Evolutionary conservation across 1,140 invertebrate genomes (phyloP), one percentile per base, ranked within the genome.

Genomic region (Acromyrmex charruanus): DNA sequence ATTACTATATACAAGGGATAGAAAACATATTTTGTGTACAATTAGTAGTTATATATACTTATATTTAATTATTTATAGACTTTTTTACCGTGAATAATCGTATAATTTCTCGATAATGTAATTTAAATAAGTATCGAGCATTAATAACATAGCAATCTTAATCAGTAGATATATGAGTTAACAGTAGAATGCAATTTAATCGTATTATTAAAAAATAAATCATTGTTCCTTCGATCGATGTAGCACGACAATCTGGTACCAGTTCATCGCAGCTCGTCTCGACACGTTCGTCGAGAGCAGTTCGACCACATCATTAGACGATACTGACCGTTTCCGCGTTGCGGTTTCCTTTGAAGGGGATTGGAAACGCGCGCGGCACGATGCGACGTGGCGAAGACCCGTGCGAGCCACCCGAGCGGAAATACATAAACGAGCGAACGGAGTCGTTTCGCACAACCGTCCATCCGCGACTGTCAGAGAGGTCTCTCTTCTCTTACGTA

Each of bases 311-410:
- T 95, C 94, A 93, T 95, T 95, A 95, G 89, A 94, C 80, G 88
- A 92, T 85, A 89, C 92, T 93, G 92, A 92, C 92, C 92, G 81
- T 87, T 91, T 92, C 88, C 88, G 75, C 85, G 88, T 89, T 94
- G 94, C 86, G 94, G 94, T 95, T 95, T 94, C 94, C 95, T 95
- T 95, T 95, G 94, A 95, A 87, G 91, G 81, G 63, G 71, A 72
- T 84, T 58, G 59, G 87, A 85, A 86, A 91, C 89, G 90, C 14
- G 66, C 39, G 66, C 66, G 66, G 21, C 88, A 85, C 86, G 88
- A 77, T 39, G 25, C 74, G 39, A 77, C 58, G 25, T 39, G 39
- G 3, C 39, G 39, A 21, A 18, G 53, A 69, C 81, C 81, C 91
- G 87, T 93, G 93, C 55, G 39, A 49, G 86, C 90, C 93, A 93